phyloP scores from a whole-genome alignment of 2,113 vertebrate species.

The Pterocles burchelli region DNA sequence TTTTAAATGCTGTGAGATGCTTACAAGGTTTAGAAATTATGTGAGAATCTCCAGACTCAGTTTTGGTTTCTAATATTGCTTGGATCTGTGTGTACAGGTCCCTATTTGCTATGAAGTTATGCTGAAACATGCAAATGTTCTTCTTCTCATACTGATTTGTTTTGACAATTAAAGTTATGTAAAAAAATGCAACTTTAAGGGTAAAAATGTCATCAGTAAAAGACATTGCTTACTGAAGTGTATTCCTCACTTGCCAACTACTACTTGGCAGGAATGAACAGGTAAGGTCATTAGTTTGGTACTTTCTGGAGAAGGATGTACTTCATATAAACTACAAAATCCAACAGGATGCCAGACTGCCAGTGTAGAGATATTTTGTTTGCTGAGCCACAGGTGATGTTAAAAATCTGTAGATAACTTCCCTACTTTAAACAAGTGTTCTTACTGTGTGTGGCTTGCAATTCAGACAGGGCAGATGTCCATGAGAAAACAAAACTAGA shows the following conservation, averaged over 20 bases:
- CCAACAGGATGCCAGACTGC: background rate
- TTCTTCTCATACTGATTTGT: background rate
- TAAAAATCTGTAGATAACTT: background rate
- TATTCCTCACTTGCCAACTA: background rate
- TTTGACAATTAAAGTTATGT: background rate
- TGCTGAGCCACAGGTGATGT: background rate
- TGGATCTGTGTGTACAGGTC: background rate
- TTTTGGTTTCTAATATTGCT: background rate
- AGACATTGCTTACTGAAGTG: background rate
- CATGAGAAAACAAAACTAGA: background rate
- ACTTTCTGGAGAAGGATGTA: background rate
- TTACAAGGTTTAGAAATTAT: background rate
- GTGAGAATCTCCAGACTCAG: background rate
- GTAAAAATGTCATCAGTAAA: background rate
- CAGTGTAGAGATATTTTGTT: background rate
- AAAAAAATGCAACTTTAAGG: background rate
- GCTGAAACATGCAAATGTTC: background rate
- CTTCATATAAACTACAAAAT: background rate
- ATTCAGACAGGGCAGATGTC: background rate
- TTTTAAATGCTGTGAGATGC: background rate
- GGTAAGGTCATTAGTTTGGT: conserved; percentile 3
- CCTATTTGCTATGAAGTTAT: background rate
- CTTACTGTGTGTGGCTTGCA: background rate
- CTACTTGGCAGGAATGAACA: conserved; percentile 12
- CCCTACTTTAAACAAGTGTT: background rate